Conservation (phyloP, 2,797 vertebrate genomes). For the Centroberyx gerrardi region DNA sequence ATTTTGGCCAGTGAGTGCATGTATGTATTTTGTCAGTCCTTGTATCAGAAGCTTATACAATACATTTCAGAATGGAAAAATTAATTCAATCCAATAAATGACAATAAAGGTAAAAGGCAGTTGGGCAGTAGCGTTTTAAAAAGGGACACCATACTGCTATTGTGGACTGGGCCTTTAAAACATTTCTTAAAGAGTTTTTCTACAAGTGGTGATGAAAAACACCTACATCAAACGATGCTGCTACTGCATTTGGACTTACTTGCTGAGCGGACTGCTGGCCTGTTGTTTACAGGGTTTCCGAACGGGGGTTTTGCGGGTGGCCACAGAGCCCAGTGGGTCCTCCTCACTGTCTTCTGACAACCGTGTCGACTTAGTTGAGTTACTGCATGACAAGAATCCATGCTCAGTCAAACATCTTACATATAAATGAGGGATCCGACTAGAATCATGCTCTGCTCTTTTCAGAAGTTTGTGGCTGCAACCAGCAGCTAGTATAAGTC, state of each 20-base stretch:
- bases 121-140: no score
- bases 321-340: constrained; percentile 6
- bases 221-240: not conserved
- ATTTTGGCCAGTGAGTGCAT: no score
- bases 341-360: constrained; percentile 16
- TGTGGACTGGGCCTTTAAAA: not conserved
- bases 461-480: no score
- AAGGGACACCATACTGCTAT: not conserved
- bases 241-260: constrained; percentile 42
- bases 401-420: not conserved
- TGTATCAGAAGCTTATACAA: no score
- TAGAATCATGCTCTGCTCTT: not conserved
- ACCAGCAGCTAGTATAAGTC: no score
- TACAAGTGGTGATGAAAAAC: not conserved
- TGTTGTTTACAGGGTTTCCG: not conserved
- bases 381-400: constrained; percentile 25
- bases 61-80: no score
- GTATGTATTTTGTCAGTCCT: no score
- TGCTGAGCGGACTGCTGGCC: not conserved
- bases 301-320: constrained; percentile 3
- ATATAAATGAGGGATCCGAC: not conserved
- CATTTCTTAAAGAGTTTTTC: not conserved
- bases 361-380: not conserved
- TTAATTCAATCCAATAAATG: no score
- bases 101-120: no score